Conservation (phyloP, 2,113 vertebrate species). For the Chloroceryle aenea region DNA sequence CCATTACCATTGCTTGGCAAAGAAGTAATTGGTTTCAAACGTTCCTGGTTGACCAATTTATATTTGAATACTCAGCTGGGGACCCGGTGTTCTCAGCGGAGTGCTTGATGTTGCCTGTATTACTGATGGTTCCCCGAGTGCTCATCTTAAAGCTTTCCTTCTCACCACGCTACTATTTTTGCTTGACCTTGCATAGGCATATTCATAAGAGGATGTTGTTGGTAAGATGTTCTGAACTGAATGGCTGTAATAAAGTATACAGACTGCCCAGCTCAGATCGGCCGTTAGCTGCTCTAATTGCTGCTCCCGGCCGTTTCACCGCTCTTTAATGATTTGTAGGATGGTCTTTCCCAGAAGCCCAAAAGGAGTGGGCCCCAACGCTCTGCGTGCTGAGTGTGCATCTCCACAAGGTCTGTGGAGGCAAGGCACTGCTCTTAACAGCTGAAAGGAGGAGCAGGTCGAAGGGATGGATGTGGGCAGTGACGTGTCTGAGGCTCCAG, state of each 20-base stretch:
- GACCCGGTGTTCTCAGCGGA: not conserved
- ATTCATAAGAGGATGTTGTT: not conserved
- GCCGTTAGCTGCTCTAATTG: constrained; percentile 11
- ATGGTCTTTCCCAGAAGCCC: not conserved
- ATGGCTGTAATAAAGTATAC: not conserved
- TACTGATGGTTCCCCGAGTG: constrained; percentile 6
- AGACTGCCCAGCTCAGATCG: not conserved
- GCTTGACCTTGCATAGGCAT: constrained; percentile 5
- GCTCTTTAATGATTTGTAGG: not conserved
- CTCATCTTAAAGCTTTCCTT: constrained; percentile 1
- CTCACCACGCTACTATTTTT: not conserved
- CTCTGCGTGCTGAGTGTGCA: not conserved
- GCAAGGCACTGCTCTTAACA: not conserved
- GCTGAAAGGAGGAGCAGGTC: not conserved
- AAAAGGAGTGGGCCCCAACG: rapidly evolving
- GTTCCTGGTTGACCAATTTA: constrained; percentile 45
- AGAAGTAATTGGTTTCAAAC: constrained; percentile 39
- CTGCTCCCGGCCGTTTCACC: constrained; percentile 6
- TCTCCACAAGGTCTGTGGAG: not conserved
- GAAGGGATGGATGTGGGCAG: not conserved
- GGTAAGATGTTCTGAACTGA: not conserved
- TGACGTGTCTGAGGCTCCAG: not conserved
- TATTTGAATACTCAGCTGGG: not conserved
- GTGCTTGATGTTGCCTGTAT: not conserved
- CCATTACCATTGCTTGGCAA: not conserved